Conservation (phyloP, 2,113 vertebrate species). For the Cyanistes caeruleus region DNA sequence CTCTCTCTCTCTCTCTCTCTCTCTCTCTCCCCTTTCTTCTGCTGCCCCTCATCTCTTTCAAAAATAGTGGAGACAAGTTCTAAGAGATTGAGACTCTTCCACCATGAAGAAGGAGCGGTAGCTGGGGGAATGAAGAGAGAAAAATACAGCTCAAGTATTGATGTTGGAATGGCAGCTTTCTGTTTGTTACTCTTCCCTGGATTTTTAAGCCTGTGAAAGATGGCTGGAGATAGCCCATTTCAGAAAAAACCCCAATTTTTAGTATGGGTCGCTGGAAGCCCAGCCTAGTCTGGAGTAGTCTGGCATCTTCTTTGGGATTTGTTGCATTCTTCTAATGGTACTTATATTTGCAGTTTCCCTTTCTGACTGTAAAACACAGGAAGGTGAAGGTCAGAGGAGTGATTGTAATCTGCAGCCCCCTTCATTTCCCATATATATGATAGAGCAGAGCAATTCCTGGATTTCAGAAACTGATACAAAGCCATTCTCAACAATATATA, state of each 20-base stretch:
- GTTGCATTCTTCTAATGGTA: neutral
- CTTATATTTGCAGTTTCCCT: conserved; percentile 7
- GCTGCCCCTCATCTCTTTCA: conserved; percentile 70
- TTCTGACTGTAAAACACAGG: neutral
- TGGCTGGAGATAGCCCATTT: conserved; percentile 26
- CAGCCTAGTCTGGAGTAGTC: neutral
- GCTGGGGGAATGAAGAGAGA: conserved; percentile 4
- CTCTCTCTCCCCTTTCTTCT: neutral
- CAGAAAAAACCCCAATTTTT: neutral
- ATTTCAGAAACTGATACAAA: neutral
- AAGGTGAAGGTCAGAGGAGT: neutral
- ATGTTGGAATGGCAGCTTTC: conserved; percentile 19
- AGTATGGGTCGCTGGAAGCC: neutral
- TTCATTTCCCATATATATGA: neutral
- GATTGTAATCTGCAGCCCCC: neutral
- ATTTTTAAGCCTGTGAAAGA: conserved; percentile 60
- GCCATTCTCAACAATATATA: neutral
- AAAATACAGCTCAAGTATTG: conserved; percentile 44
- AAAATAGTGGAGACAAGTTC: conserved; percentile 78
- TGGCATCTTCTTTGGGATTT: neutral
- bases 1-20: neutral
- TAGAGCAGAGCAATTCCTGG: neutral
- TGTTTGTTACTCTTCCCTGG: neutral
- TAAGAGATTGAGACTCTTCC: conserved; percentile 71
- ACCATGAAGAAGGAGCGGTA: conserved; percentile 60